Base-by-base conservation (phyloP, 2,888 invertebrate species). In the Itoplectis maculator region DNA sequence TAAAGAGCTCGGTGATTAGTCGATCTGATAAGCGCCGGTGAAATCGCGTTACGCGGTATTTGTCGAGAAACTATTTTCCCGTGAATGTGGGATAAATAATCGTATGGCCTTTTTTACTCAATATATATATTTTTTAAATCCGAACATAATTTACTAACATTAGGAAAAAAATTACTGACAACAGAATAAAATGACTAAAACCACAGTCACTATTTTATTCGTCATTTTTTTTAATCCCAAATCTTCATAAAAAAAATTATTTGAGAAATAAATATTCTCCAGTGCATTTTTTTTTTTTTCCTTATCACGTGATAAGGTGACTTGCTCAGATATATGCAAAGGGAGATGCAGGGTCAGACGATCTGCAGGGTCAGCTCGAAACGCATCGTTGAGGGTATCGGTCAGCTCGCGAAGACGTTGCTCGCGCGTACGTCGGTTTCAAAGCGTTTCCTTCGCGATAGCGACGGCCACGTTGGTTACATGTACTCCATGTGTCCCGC, bases 281-380 rank as follows among this genome's bases (percentile, higher is more conserved):
- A 42, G 51, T 29, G 40, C 8, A 18, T 51, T 51, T 42, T 63
- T 40, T 40, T 66, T 15, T 11, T 20, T 20, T 42, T 47, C 9
- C 13, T 49, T 47, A 42, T 29, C 70, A n/a, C 8, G 56, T 75
- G 69, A 75, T 77, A 20, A 61, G 40, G 35, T 23, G 35, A 0
- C 5, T 35, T 35, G n/a, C 35, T 7, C 13, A n/a, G 47, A 66
- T 9, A 66, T 59, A 37, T 59, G 54, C 49, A 72, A 66, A 40
- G 59, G 35, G 35, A 72, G 73, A 77, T 73, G 49, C 80, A 29
- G 65, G 20, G 47, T 40, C 63, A 35, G 63, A 47, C 75, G 65
- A 81, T 81, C 45, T 40, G 20, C 18, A n/a, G n/a, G n/a, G n/a
- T n/a, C n/a, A n/a, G 75, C 9, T 47, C 40, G 18, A 49, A 65